These are phyloP conservation scores for Didymodactylos carnosus DNA, from an alignment of 2,888 invertebrate species.

Conservation along the genomic window DNA sequence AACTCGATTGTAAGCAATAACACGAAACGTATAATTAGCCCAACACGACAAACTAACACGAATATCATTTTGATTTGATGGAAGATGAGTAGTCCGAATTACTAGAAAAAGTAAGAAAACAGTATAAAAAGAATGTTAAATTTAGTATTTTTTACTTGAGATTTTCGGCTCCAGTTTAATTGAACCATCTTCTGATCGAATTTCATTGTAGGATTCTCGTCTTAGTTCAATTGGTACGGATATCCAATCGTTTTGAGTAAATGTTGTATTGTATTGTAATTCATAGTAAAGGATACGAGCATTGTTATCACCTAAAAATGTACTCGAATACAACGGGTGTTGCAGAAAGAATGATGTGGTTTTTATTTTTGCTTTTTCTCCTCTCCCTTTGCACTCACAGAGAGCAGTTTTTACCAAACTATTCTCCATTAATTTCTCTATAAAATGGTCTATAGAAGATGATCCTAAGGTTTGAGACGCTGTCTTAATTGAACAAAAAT, in stretches of 20 bases:
- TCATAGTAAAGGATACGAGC: slow-evolving; percentile 9
- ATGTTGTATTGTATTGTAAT: slow-evolving; percentile 14
- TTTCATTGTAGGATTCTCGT: not conserved
- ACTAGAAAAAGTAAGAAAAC: not conserved
- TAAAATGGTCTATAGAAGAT: no score
- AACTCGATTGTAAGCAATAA: slow-evolving; percentile 31
- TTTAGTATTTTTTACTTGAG: not conserved
- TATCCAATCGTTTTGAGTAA: slow-evolving; percentile 7
- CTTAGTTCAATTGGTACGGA: not conserved
- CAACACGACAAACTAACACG: slow-evolving; percentile 24
- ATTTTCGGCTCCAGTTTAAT: not conserved
- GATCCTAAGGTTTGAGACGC: no score
- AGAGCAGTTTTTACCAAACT: no score
- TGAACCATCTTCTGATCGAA: not conserved
- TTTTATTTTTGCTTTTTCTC: no score
- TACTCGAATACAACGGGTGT: no score
- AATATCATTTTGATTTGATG: slow-evolving; percentile 9
- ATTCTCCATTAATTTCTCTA: no score
- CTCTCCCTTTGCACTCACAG: no score
- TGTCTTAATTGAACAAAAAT: no score
- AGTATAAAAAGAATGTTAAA: not conserved
- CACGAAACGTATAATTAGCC: slow-evolving; percentile 31
- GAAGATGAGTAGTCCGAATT: not conserved
- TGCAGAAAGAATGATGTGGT: no score
- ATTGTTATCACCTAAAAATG: slow-evolving; percentile 12